Evolutionary conservation across 1,140 invertebrate genomes (phyloP), one percentile per base, ranked within the genome.

Genomic region (Drosophila azteca): DNA sequence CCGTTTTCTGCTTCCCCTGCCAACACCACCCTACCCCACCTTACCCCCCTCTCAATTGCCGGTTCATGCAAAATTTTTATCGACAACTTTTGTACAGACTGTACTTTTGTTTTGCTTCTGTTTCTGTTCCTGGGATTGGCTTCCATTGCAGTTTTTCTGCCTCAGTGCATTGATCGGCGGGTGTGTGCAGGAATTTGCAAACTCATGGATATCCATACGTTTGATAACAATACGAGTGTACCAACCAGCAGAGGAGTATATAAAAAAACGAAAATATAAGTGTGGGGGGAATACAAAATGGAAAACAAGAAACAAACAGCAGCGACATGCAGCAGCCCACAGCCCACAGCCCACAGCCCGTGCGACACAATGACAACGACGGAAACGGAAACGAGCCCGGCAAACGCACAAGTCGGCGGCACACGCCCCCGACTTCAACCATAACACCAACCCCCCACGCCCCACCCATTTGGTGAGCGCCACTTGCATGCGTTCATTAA

Each of bases 101-200:
- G 77, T 78, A 67, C 53, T 57, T 4, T 5, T 41, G 22, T 44
- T 55, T 55, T 39, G 3, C 49, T 50, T 53, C 43, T 31, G 31
- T 31, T 65, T 45, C 61, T 55, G 15, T 51, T 29, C 8, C 63
- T 60, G 22, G 62, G 75, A 78, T 85, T 77, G 79, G 83, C 79
- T 81, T 65, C 43, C 67, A 46, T 39, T 83, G 83, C 83, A 88
- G 61, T 87, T 88, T 88, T 87, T 88, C 84, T 66, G 79, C 67
- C 76, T 83, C 83, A 87, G 73, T 83, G 35, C 35, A 39, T 39
- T 39, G 35, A 39, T 39, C 35, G 35, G 35, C 35, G 35, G 35
- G 11, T 39, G 35, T 31, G 83, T 68, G 65, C 60, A 85, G 67
- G 67, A 51, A 58, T 84, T 77, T 66, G 77, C 81, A 67, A 74